Evolutionary conservation across 2,113 vertebrate genomes (phyloP).

Genomic region (Saguinus midas): DNA sequence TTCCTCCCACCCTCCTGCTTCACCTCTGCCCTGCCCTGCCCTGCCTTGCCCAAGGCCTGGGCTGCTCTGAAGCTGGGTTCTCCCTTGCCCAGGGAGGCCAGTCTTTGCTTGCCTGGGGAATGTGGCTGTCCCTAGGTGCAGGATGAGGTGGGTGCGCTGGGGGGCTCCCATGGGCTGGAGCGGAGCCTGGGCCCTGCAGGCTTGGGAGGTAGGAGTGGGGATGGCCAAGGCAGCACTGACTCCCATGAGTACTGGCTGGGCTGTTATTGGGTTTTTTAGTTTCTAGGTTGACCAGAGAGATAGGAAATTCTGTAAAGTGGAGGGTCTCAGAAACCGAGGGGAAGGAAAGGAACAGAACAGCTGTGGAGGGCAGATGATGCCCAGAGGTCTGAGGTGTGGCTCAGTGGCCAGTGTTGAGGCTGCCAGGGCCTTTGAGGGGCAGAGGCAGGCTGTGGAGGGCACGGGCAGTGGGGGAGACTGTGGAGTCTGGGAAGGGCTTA

Average conservation of each 20-base stretch:
- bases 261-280: not conserved
- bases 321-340: not conserved
- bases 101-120: not conserved
- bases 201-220: not conserved
- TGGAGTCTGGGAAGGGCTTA: not conserved
- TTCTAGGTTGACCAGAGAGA: not conserved
- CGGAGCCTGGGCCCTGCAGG: not conserved
- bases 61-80: not conserved
- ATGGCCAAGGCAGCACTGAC: not conserved
- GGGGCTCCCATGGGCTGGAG: fast-evolving
- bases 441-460: not conserved
- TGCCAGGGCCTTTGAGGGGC: fast-evolving
- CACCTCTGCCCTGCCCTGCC: not conserved
- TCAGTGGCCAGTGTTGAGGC: too few relatives aligned
- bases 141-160: fast-evolving
- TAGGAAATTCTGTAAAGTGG: not conserved
- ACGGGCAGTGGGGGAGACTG: not conserved
- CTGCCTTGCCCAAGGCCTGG: too few relatives aligned
- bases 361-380: not conserved
- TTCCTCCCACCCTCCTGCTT: not conserved
- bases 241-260: not conserved
- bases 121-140: not conserved
- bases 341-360: not conserved
- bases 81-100: not conserved
- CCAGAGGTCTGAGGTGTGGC: not conserved